phyloP scores from a whole-genome alignment of 2,797 vertebrate species.

The Eutrigla gurnardus region DNA sequence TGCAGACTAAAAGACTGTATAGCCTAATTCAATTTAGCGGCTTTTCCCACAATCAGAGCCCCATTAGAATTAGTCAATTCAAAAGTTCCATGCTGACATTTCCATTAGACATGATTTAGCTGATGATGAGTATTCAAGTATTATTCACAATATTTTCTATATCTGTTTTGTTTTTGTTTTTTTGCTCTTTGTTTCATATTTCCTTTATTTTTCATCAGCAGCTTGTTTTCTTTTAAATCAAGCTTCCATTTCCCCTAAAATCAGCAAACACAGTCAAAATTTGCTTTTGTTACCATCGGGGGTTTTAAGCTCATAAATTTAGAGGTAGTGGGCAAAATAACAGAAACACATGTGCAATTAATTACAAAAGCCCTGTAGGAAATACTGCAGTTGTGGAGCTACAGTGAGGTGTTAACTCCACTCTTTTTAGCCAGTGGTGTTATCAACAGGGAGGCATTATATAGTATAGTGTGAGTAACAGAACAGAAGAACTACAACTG shows the following conservation, averaged over 20 bases:
- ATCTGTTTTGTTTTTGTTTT: slow-evolving; percentile 9
- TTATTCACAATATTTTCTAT: no score
- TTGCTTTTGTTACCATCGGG: not conserved
- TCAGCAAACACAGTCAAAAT: slow-evolving; percentile 16
- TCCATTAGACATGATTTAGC: slow-evolving; percentile 36
- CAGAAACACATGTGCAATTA: not conserved
- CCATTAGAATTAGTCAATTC: slow-evolving; percentile 11
- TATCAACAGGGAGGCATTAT: slow-evolving; percentile 1
- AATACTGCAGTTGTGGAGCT: not conserved
- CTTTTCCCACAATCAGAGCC: slow-evolving; percentile 23
- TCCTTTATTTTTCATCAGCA: slow-evolving; percentile 13
- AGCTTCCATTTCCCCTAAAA: slow-evolving; percentile 10
- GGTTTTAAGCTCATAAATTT: not conserved
- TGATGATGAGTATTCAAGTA: no score
- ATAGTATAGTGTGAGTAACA: not conserved
- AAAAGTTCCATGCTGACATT: slow-evolving; percentile 34
- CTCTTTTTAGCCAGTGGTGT: not conserved
- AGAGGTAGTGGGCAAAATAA: slow-evolving; percentile 1
- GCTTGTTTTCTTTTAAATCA: slow-evolving; percentile 19
- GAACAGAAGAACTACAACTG: not conserved
- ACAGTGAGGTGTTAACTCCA: not conserved
- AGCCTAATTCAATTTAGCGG: slow-evolving; percentile 15
- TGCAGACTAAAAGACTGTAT: slow-evolving; percentile 14
- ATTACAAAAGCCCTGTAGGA: not conserved
- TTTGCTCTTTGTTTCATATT: slow-evolving; percentile 3